phyloP scores from a whole-genome alignment of 2,113 vertebrate genomes.

The Paralichthys olivaceus region DNA sequence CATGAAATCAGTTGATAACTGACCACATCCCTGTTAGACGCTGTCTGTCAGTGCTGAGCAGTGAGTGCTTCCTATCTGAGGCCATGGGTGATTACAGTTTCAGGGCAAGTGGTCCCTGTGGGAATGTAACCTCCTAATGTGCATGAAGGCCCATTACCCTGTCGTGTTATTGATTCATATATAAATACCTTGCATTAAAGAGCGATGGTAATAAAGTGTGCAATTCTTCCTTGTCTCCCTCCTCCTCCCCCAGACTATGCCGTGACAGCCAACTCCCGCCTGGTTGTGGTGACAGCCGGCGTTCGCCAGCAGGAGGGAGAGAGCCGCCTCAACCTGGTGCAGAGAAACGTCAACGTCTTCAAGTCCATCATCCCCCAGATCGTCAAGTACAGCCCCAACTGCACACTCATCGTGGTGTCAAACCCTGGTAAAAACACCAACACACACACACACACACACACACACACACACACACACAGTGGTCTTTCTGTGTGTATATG shows the following conservation, averaged over 20 bases:
- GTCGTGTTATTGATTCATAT: background rate
- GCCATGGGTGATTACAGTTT: no score
- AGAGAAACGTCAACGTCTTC: conserved; percentile 97
- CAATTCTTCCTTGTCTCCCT: background rate
- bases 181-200: background rate
- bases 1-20: no score
- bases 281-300: conserved; percentile 94
- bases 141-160: background rate
- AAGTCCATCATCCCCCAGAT: conserved; percentile 96
- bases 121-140: background rate
- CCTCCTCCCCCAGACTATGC: conserved; percentile 86
- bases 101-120: background rate
- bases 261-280: conserved; percentile 92
- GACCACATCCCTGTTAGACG: background rate
- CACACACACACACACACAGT: background rate
- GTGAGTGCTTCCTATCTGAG: background rate
- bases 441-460: background rate
- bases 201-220: background rate
- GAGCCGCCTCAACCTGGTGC: conserved; percentile 95
- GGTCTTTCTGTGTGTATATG: background rate
- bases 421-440: conserved; percentile 87
- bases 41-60: background rate
- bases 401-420: conserved; percentile 93
- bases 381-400: conserved; percentile 93
- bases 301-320: conserved; percentile 98